Percentiles rank a stretch among this genome's conserved stretches.
Evolutionary conservation across 1,140 invertebrate species (phyloP).

Genomic region (Anthonomus grandis): DNA sequence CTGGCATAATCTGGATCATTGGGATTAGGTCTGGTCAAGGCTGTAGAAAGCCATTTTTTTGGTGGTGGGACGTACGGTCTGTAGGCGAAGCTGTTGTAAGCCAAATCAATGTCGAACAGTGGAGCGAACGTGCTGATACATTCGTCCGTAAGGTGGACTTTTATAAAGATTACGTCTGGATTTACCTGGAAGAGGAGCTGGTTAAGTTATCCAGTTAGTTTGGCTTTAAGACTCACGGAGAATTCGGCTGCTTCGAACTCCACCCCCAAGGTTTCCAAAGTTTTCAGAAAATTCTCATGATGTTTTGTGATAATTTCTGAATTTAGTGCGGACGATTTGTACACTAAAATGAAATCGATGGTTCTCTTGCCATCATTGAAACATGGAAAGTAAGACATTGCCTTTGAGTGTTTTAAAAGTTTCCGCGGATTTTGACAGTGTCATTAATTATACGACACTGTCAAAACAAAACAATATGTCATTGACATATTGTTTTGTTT

Average conservation of each 20-base stretch:
- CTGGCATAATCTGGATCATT: constrained; percentile 14
- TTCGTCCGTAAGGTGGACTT: constrained; percentile 12
- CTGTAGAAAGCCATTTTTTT: constrained; percentile 11
- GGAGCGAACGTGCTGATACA: constrained; percentile 1
- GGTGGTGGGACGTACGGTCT: constrained; percentile 10
- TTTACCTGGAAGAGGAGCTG: constrained; percentile 10
- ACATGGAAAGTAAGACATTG: constrained; percentile 11
- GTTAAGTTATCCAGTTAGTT: background rate
- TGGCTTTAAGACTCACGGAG: constrained; percentile 10
- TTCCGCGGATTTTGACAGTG: no score
- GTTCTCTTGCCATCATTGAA: constrained; percentile 18
- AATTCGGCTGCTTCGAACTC: constrained; percentile 16
- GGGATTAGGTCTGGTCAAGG: constrained; percentile 16
- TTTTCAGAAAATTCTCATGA: constrained; percentile 7
- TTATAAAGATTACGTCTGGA: constrained; percentile 14
- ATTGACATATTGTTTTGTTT: no score
- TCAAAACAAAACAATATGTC: no score
- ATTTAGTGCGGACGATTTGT: constrained; percentile 5
- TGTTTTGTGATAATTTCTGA: background rate
- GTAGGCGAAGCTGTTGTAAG: constrained; percentile 10
- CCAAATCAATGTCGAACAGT: constrained; percentile 18
- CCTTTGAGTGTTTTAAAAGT: background rate
- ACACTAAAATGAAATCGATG: constrained; percentile 27
- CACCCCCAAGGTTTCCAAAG: constrained; percentile 11
- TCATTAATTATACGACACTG: no score